These are phyloP conservation scores for Etheostoma nigrum DNA, from an alignment of 2,797 vertebrate genomes.

Conservation along the genomic window DNA sequence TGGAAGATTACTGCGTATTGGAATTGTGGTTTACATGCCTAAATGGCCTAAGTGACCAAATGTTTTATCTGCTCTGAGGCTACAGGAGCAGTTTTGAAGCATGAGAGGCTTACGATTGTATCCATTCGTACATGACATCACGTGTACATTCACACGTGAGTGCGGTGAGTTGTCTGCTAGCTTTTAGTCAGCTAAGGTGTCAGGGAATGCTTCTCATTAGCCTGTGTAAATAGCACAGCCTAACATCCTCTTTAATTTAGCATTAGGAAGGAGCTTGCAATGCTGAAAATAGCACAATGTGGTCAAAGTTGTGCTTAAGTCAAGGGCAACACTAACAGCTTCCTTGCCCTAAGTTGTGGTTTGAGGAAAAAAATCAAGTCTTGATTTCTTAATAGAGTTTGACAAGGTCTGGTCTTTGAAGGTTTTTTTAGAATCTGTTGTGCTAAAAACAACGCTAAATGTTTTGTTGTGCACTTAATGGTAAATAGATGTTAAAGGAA, in stretches of 20 bases:
- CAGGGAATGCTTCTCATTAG: slow-evolving; percentile 73
- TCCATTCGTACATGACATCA: slow-evolving; percentile 57
- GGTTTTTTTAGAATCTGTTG: slow-evolving; percentile 52
- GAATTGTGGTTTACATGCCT: slow-evolving; percentile 51
- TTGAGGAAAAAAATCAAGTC: slow-evolving; percentile 68
- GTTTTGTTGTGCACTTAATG: slow-evolving; percentile 10
- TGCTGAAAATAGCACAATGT: slow-evolving; percentile 72
- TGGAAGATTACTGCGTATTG: slow-evolving; percentile 22
- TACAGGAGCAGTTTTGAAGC: slow-evolving; percentile 25
- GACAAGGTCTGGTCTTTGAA: slow-evolving; percentile 47
- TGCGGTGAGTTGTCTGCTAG: slow-evolving; percentile 61
- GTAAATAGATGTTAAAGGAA: slow-evolving; percentile 10
- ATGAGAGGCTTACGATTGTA: slow-evolving; percentile 37
- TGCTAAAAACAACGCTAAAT: slow-evolving; percentile 16
- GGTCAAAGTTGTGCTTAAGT: slow-evolving; percentile 48
- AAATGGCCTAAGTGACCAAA: slow-evolving; percentile 28
- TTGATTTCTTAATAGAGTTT: slow-evolving; percentile 57
- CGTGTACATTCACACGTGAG: slow-evolving; percentile 55
- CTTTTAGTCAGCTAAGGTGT: slow-evolving; percentile 57
- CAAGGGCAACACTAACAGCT: slow-evolving; percentile 33
- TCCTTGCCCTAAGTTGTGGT: slow-evolving; percentile 48
- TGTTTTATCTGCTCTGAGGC: slow-evolving; percentile 40
- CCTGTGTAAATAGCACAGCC: slow-evolving; percentile 63
- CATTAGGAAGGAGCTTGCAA: slow-evolving; percentile 64
- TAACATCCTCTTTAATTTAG: slow-evolving; percentile 76